Base-by-base conservation (phyloP, 2,888 invertebrate species). In the Sarcophaga carnaria region DNA sequence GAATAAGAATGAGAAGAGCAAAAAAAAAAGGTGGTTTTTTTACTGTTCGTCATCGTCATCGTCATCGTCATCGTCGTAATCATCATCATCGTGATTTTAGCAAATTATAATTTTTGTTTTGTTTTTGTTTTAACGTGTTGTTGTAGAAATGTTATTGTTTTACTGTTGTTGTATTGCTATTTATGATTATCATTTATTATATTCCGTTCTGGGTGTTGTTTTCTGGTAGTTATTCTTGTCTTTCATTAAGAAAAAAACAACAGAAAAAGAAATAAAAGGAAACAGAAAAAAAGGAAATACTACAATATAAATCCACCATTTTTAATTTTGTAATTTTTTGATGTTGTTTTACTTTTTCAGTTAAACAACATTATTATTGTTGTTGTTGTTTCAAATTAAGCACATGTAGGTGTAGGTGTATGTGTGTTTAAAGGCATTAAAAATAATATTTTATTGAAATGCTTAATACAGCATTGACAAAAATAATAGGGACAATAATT, bases 271-370 rank as follows among this genome's bases (percentile, higher is more conserved):
- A 37, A 37, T 37, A 37, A 37, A 37, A 37, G 37, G 10, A 37
- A 37, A 37, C 10, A 37, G 6, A 37, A 37, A 37, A 37, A 37
- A 37, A 37, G 37, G 37, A 37, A 37, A 37, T 37, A 37, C 37
- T 1, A 37, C 3, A 76, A 49, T 17, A 76, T 54, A 49, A 54
- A 80, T 86, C 88, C 91, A 90, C 92, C 92, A 92, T 92, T 92
- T 92, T 92, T 90, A 91, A 92, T 91, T 91, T 91, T 91, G 91
- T 91, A 91, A 92, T 91, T 91, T 54, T 14, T 14, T 91, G 90
- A 91, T 92, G 92, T 85, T 89, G 90, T 88, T 88, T 14, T 54
- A 54, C 17, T 87, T 87, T 72, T 76, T 54, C 81, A 80, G 79
- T 79, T 84, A 84, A 75, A 69, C 59, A 59, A 70, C 70, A 81